Evolutionary conservation across 2,113 vertebrate genomes (phyloP).

Genomic region (Chrysochloris asiatica): DNA sequence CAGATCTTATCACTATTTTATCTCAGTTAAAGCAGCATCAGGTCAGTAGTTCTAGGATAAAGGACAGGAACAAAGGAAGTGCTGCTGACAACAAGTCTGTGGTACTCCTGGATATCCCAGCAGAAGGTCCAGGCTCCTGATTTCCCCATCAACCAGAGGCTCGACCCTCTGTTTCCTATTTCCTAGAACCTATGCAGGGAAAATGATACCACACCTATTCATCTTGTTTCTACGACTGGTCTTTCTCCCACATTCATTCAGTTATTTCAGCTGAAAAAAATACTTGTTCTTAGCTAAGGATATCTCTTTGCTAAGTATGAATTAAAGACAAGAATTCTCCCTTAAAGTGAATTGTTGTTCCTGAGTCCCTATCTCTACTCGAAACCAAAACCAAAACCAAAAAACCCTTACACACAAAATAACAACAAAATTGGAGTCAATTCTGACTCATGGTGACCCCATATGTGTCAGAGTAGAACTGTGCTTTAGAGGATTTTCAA

Average conservation of each 20-base stretch:
- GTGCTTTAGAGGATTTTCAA: background rate
- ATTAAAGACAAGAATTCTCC: background rate
- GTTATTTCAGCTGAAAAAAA: background rate
- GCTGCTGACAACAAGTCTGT: background rate
- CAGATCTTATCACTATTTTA: conserved; percentile 62
- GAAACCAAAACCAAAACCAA: background rate
- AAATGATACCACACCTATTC: background rate
- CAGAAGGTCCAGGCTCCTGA: background rate
- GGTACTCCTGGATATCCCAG: background rate
- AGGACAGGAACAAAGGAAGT: conserved; percentile 29
- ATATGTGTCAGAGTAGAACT: background rate
- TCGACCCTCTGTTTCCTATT: background rate
- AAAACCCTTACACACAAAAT: background rate
- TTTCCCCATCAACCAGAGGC: background rate
- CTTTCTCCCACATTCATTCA: background rate
- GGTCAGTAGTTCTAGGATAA: conserved; percentile 39
- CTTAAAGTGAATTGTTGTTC: background rate
- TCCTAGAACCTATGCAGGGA: background rate
- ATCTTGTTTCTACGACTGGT: background rate
- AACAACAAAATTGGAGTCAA: background rate
- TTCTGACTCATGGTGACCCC: background rate
- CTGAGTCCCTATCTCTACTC: background rate
- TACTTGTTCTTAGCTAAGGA: background rate
- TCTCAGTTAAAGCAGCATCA: background rate
- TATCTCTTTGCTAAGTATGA: background rate